Conservation (phyloP, 2,888 invertebrate genomes). For the Drosophila anomelani region DNA sequence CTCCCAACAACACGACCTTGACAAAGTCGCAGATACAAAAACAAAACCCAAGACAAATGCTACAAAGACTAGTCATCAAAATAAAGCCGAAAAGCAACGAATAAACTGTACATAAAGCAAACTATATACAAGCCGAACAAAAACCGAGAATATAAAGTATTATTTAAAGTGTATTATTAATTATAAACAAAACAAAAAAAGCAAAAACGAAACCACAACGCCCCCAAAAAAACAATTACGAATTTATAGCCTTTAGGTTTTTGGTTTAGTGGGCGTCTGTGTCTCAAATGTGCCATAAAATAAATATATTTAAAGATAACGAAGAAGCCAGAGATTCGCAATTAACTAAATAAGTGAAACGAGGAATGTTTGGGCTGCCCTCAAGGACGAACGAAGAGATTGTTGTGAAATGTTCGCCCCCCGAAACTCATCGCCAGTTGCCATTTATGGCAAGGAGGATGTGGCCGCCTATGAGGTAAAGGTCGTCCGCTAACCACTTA, state of each 20-base stretch:
- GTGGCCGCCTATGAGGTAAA: constrained; percentile 85
- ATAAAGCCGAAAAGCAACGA: constrained; percentile 38
- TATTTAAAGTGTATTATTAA: constrained; percentile 69
- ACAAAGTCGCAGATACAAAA: constrained; percentile 48
- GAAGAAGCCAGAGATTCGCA: constrained; percentile 24
- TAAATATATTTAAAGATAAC: constrained; percentile 28
- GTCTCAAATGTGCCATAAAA: constrained; percentile 51
- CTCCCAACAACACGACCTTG: constrained; percentile 45
- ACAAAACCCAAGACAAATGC: constrained; percentile 10
- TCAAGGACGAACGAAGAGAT: constrained; percentile 35
- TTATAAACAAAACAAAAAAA: constrained; percentile 40
- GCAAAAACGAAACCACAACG: constrained; percentile 36
- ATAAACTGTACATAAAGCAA: constrained; percentile 27
- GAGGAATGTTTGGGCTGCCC: constrained; percentile 41
- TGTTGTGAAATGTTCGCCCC: constrained; percentile 84
- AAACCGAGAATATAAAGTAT: constrained; percentile 47
- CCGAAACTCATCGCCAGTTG: constrained; percentile 84
- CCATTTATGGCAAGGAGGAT: constrained; percentile 83
- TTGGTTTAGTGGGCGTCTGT: constrained; percentile 59
- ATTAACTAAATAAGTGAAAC: constrained; percentile 39
- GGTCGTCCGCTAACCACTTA: constrained; percentile 14
- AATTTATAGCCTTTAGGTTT: constrained; percentile 58
- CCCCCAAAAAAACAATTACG: constrained; percentile 53
- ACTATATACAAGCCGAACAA: constrained; percentile 29
- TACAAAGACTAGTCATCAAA: constrained; percentile 65